phyloP scores from a whole-genome alignment of 2,797 vertebrate genomes.

The Semaprochilodus insignis region DNA sequence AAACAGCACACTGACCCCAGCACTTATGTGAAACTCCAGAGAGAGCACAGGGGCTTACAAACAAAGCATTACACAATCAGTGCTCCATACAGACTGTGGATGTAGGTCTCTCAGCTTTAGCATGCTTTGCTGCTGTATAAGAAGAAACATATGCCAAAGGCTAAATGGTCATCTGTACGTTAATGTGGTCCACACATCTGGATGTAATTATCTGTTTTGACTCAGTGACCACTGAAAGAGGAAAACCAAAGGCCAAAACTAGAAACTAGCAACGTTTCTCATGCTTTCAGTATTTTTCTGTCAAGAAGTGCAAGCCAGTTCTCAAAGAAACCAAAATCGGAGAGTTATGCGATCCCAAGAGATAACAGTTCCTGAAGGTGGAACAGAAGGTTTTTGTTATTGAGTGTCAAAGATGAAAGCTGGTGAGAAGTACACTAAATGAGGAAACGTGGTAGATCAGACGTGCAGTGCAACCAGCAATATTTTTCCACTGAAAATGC shows the following conservation, averaged over 20 bases:
- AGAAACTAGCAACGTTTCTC: background rate
- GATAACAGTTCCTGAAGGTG: background rate
- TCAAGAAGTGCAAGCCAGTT: background rate
- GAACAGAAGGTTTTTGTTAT: constrained; percentile 20
- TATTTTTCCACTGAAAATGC: background rate
- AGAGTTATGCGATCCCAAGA: background rate
- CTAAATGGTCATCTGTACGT: constrained; percentile 9
- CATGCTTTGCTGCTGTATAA: background rate
- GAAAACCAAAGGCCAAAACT: constrained; percentile 1
- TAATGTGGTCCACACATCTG: background rate
- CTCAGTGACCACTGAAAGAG: background rate
- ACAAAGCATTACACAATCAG: constrained; percentile 16
- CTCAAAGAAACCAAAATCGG: background rate
- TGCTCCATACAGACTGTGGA: background rate
- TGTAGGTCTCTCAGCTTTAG: background rate
- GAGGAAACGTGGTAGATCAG: background rate
- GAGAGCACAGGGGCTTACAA: constrained; percentile 17
- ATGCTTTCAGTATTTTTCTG: constrained; percentile 10
- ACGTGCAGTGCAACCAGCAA: background rate
- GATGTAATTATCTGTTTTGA: background rate
- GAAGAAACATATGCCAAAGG: constrained; percentile 6
- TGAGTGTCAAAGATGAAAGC: background rate
- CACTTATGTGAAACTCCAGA: constrained; percentile 22
- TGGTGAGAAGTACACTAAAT: background rate
- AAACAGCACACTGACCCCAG: constrained; percentile 28